Evolutionary conservation across 1,140 invertebrate genomes (phyloP).

Genomic region (Heliothis subflexa): DNA sequence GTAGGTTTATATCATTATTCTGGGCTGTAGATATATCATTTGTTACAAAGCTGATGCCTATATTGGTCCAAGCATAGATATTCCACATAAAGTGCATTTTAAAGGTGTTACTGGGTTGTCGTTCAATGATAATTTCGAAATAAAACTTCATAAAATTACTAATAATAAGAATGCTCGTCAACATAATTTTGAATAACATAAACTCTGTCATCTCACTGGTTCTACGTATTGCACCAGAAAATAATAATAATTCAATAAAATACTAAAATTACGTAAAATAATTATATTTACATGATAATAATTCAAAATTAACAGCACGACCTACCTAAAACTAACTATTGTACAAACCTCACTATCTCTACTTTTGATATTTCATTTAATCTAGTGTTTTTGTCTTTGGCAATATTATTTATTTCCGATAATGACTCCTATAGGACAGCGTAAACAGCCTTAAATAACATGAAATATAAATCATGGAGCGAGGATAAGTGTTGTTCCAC

Average conservation of each 20-base stretch:
- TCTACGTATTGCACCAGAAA: slow-evolving; percentile 44
- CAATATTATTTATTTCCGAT: slow-evolving; percentile 63
- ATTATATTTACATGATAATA: slow-evolving; percentile 47
- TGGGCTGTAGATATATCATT: background rate
- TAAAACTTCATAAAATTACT: background rate
- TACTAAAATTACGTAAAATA: slow-evolving; percentile 40
- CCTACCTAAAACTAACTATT: slow-evolving; percentile 63
- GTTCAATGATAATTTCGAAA: background rate
- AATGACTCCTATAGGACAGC: slow-evolving; percentile 46
- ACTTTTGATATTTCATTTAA: slow-evolving; percentile 59
- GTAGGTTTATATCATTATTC: slow-evolving; percentile 1
- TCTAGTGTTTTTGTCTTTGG: slow-evolving; percentile 75
- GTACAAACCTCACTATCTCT: slow-evolving; percentile 69
- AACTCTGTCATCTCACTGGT: slow-evolving; percentile 12
- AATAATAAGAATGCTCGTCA: slow-evolving; percentile 15
- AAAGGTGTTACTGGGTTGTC: background rate
- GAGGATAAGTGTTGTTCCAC: slow-evolving; percentile 7
- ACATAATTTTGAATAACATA: slow-evolving; percentile 14
- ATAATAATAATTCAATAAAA: slow-evolving; percentile 31
- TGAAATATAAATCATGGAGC: slow-evolving; percentile 26
- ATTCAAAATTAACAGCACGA: slow-evolving; percentile 51
- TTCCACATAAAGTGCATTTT: slow-evolving; percentile 12
- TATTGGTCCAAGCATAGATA: slow-evolving; percentile 1
- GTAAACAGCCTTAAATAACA: slow-evolving; percentile 51
- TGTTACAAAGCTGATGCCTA: background rate